These are phyloP conservation scores for Turritopsis dohrnii DNA, from an alignment of 30 jellyfish, hydroid and myxozoan genomes.

Conservation along the genomic window DNA sequence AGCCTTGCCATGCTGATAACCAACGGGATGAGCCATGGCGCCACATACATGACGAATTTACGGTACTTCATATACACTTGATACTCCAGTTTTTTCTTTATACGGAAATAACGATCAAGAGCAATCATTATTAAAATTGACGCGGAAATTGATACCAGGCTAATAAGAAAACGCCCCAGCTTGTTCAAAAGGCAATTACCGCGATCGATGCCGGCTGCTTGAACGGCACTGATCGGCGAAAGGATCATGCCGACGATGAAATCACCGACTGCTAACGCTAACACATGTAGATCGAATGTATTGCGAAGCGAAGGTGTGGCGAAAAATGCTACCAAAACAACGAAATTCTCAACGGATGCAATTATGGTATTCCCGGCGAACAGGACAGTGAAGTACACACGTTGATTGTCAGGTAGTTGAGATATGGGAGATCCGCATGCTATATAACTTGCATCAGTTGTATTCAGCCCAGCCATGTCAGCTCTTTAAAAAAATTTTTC, in stretches of 20 bases:
- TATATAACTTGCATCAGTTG: neutral
- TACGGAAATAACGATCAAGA: neutral
- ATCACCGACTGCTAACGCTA: neutral
- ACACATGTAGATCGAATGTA: neutral
- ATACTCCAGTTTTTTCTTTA: neutral
- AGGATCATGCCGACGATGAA: neutral
- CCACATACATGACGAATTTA: neutral
- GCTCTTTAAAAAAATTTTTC: too few relatives aligned
- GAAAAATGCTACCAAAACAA: neutral
- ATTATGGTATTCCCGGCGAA: neutral
- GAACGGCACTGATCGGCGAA: neutral
- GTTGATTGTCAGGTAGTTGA: neutral
- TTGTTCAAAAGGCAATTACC: neutral
- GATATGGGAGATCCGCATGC: neutral
- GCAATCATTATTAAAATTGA: neutral
- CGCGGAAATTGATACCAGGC: neutral
- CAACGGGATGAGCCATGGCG: neutral
- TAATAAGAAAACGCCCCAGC: neutral
- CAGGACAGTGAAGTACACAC: neutral
- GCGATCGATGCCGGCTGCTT: neutral
- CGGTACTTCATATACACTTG: neutral
- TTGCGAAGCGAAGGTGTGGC: neutral
- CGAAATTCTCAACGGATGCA: neutral
- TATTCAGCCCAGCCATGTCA: too few relatives aligned
- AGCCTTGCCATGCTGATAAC: neutral